A percentile compares a stretch with the other conserved stretches of the same genome.
phyloP scores from a whole-genome alignment of 2,797 vertebrate genomes.

The Cirrhinus mrigala region DNA sequence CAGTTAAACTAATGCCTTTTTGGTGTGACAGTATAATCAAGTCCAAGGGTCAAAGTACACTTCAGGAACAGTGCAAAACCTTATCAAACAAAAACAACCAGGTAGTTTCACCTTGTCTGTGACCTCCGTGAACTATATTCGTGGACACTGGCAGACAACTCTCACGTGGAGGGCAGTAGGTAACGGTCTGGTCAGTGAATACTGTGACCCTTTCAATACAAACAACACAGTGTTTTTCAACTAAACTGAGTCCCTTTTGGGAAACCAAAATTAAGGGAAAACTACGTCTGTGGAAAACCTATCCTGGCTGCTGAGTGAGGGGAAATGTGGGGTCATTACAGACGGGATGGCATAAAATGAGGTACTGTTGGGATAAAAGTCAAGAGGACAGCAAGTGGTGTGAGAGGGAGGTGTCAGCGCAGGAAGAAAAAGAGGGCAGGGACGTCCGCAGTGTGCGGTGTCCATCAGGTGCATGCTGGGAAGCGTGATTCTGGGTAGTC shows the following conservation, averaged over 20 bases:
- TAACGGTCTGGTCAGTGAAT: constrained; percentile 11
- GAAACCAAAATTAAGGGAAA: constrained; percentile 40
- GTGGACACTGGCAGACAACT: background rate
- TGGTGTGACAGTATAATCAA: background rate
- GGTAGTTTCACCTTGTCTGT: background rate
- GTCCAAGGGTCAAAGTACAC: background rate
- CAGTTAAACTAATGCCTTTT: background rate
- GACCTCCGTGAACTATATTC: constrained; percentile 14
- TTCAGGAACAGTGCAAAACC: constrained; percentile 6
- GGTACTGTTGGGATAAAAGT: constrained; percentile 34
- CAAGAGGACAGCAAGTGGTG: constrained; percentile 20
- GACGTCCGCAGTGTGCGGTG: constrained; percentile 60
- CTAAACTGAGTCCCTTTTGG: constrained; percentile 9
- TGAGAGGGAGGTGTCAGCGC: constrained; percentile 61
- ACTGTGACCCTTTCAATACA: constrained; percentile 30
- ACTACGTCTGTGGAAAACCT: constrained; percentile 28
- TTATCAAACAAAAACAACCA: background rate
- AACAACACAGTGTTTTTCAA: constrained; percentile 24
- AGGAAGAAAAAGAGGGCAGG: constrained; percentile 63
- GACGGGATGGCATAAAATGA: constrained; percentile 6
- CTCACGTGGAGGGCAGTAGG: constrained; percentile 7
- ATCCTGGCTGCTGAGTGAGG: constrained; percentile 28
- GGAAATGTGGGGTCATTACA: constrained; percentile 39
- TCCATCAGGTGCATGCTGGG: constrained; percentile 67
- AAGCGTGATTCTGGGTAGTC: constrained; percentile 59